Evolutionary conservation across 2,797 vertebrate species (phyloP).

Genomic region (Zalophus californianus): DNA sequence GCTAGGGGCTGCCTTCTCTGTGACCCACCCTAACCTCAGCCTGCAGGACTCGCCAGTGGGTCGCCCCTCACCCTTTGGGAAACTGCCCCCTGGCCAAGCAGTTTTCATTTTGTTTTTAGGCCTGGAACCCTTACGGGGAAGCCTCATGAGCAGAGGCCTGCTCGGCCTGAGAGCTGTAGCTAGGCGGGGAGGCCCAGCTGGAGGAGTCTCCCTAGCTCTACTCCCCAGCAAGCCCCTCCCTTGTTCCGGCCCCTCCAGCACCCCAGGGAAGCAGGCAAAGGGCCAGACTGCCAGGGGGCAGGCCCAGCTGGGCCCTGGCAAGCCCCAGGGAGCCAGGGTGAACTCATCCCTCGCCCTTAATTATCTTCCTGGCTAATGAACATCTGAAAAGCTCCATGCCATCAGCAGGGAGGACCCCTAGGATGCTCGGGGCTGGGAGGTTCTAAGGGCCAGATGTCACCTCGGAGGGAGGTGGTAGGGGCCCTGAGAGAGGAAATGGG

Average conservation of each 20-base stretch:
- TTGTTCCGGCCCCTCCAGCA: background rate
- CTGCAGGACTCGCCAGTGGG: background rate
- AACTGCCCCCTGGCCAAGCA: background rate
- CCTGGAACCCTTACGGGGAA: background rate
- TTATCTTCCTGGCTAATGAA: constrained; percentile 62
- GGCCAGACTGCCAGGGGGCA: background rate
- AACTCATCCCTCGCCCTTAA: constrained; percentile 29
- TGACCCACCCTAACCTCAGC: background rate
- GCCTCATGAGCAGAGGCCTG: background rate
- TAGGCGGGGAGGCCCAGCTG: background rate
- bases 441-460: constrained; percentile 53
- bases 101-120: constrained; percentile 1
- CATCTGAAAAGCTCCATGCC: constrained; percentile 35
- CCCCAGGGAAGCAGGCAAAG: background rate
- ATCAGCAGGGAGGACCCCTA: background rate
- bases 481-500: constrained; percentile 54
- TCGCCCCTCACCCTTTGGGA: background rate
- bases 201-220: background rate
- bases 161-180: background rate
- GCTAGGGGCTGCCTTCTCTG: background rate
- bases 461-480: background rate
- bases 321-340: background rate
- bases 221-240: background rate
- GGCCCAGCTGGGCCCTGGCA: constrained; percentile 15
- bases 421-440: background rate